These are phyloP conservation scores for Oreortyx pictus DNA, from an alignment of 2,797 vertebrate species.

Conservation along the genomic window DNA sequence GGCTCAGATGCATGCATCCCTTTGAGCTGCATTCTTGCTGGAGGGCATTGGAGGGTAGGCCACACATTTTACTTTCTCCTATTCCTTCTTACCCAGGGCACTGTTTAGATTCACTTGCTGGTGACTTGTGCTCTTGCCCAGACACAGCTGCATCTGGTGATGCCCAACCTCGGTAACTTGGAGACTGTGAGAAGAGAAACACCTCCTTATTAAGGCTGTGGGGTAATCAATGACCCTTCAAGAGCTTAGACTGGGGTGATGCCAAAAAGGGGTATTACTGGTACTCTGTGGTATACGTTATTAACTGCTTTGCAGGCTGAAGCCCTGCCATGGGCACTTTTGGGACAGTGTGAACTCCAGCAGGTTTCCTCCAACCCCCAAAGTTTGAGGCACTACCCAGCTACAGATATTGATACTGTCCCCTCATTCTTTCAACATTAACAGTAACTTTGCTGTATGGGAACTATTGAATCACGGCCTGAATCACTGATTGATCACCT, in stretches of 20 bases:
- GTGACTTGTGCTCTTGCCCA: neutral
- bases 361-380: neutral
- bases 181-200: neutral
- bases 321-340: neutral
- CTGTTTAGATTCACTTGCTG: neutral
- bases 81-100: neutral
- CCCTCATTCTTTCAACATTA: neutral
- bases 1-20: fast-evolving
- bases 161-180: neutral
- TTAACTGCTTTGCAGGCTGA: neutral
- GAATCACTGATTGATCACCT: too few species aligned
- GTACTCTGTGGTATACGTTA: neutral
- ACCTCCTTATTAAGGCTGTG: neutral
- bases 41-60: neutral
- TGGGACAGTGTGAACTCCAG: neutral
- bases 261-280: neutral
- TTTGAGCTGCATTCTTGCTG: neutral
- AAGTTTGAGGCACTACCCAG: neutral
- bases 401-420: fast-evolving
- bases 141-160: neutral
- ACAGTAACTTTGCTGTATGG: neutral
- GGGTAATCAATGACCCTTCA: neutral
- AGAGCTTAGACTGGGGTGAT: neutral
- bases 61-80: neutral
- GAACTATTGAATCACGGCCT: too few species aligned